Evolutionary conservation across 2,113 vertebrate genomes (phyloP).

Genomic region (Entomyzon cyanotis): DNA sequence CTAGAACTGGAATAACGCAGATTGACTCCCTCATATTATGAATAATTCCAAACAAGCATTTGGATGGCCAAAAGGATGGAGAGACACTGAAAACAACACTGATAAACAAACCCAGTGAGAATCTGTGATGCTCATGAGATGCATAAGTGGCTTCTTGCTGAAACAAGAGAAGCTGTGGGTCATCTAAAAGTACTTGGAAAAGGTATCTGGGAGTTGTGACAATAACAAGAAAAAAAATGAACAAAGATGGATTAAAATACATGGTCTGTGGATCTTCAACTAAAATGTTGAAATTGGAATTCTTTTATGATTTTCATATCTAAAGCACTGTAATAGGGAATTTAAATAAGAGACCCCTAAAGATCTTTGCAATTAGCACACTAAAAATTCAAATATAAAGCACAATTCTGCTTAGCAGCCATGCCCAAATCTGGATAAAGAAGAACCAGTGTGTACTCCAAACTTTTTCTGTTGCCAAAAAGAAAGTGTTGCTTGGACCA

Average conservation of each 20-base stretch:
- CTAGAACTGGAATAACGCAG: constrained; percentile 38
- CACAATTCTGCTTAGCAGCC: not conserved
- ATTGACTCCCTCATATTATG: constrained; percentile 52
- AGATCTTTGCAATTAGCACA: not conserved
- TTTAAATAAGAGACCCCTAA: not conserved
- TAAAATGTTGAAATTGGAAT: not conserved
- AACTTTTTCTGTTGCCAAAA: not conserved
- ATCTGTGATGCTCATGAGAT: not conserved
- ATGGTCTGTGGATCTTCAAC: not conserved
- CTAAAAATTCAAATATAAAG: constrained; percentile 6
- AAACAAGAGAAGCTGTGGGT: not conserved
- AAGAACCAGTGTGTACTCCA: not conserved
- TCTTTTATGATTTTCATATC: not conserved
- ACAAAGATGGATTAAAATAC: not conserved
- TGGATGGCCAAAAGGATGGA: constrained; percentile 1
- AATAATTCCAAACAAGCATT: constrained; percentile 58
- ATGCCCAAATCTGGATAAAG: not conserved
- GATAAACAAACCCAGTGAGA: constrained; percentile 20
- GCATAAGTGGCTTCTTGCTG: not conserved
- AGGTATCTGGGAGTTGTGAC: not conserved
- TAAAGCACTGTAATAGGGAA: not conserved
- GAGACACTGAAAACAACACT: not conserved
- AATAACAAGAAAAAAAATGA: not conserved
- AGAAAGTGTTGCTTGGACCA: not conserved
- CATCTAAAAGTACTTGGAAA: not conserved